A percentile compares a stretch with the other conserved stretches of the same genome.
Evolutionary conservation across 2,888 invertebrate genomes (phyloP).

Genomic region (Vanessa cardui): DNA sequence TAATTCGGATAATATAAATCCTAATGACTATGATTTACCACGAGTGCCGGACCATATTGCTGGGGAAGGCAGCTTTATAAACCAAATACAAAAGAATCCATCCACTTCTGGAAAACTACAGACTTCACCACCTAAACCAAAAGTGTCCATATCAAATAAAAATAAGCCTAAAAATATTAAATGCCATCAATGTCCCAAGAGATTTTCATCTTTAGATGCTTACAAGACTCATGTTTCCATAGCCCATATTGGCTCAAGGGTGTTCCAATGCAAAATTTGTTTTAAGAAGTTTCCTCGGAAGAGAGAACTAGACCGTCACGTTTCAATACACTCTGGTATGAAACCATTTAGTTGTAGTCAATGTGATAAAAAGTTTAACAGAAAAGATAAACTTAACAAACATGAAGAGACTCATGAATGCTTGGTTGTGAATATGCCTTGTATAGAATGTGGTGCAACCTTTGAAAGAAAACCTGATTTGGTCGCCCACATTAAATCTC

Average conservation of each 20-base stretch:
- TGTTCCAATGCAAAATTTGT: conserved; percentile 85
- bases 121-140: conserved; percentile 64
- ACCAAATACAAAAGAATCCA: conserved; percentile 65
- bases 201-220: conserved; percentile 76
- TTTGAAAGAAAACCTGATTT: conserved; percentile 83
- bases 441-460: conserved; percentile 84
- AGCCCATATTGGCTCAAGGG: conserved; percentile 79
- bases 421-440: conserved; percentile 83
- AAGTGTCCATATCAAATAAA: conserved; percentile 57
- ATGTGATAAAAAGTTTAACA: conserved; percentile 86
- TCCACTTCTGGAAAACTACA: conserved; percentile 57
- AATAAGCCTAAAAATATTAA: conserved; percentile 78
- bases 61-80: conserved; percentile 74
- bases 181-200: conserved; percentile 79
- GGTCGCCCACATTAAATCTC: conserved; percentile 83
- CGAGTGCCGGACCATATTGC: conserved; percentile 79
- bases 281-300: conserved; percentile 86
- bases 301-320: conserved; percentile 87
- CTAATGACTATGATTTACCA: conserved; percentile 70
- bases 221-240: conserved; percentile 80
- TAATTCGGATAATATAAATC: conserved; percentile 53
- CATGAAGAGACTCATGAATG: conserved; percentile 86
- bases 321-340: conserved; percentile 85
- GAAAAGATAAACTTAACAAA: conserved; percentile 86
- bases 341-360: conserved; percentile 86